Base-by-base conservation (phyloP, 2,888 invertebrate species). In the Megalurothrips usitatus region DNA sequence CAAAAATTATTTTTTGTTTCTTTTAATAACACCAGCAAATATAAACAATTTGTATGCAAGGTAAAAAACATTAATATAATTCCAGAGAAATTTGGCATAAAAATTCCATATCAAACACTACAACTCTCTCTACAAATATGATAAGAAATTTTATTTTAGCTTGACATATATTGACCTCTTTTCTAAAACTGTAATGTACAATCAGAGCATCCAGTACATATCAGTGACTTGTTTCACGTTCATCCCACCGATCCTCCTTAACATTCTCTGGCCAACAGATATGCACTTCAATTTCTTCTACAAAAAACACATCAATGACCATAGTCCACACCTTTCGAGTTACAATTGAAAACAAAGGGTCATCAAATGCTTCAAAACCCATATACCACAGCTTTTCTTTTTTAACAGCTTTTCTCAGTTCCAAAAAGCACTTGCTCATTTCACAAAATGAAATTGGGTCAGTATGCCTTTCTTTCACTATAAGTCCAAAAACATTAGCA, bases 311-410 rank as follows among this genome's bases (percentile, higher is more conserved):
- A 26, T 75, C 68, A 4, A 75, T 75, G 68, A 75, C 10, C 12
- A 26, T 0, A 26, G 68, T 75, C 68, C 68, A 75, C 9, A 75
- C 23, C 26, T 75, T 75, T 26, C 68, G 68, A 75, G 26, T 75
- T 0, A 9, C 68, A 23, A 26, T 75, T 23, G 26, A 8, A 75
- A 26, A 75, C 26, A 23, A 23, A 10, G 68, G 68, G 26, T 75
- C 68, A 26, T 75, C 68, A 75, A 75, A 75, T 75, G 68, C 68
- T 75, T 75, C 68, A 75, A 75, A 75, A 12, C 68, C 68, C 26
- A 75, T 75, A 26, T 75, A 75, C 23, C 26, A 75, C 26, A 75
- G 26, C 26, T 26, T 75, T 9, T 9, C 12, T 12, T 75, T 75
- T 26, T 75, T 75, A 8, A 26, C 23, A 75, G 23, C 26, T 26